These are phyloP conservation scores for Tachuris rubrigastra DNA, from an alignment of 2,113 vertebrate species.

Conservation along the genomic window DNA sequence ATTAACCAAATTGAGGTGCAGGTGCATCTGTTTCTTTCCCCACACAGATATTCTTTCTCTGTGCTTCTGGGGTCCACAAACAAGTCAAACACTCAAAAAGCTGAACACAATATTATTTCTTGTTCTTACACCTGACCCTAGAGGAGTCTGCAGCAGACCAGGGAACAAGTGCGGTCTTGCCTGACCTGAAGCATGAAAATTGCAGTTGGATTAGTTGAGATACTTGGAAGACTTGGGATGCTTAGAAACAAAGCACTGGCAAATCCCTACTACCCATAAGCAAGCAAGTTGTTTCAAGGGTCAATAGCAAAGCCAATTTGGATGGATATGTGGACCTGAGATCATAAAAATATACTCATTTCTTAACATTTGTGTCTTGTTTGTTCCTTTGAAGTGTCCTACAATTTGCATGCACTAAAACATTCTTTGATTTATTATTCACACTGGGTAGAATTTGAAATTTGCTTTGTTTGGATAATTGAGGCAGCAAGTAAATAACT, in stretches of 20 bases:
- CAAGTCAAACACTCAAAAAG: not conserved
- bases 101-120: not conserved
- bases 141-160: not conserved
- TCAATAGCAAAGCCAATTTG: not conserved
- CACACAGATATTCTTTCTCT: not conserved
- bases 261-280: not conserved
- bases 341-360: not conserved
- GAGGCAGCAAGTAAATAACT: not conserved
- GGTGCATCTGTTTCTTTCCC: not conserved
- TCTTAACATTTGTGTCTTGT: not conserved
- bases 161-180: not conserved
- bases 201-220: not conserved
- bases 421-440: not conserved
- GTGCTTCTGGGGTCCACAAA: not conserved
- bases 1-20: not conserved
- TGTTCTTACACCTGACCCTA: rapidly evolving
- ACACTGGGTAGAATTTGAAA: not conserved
- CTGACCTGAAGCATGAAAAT: not conserved
- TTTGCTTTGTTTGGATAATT: not conserved
- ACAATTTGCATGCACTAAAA: not conserved
- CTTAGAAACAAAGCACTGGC: not conserved
- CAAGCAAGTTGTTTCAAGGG: not conserved
- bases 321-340: not conserved
- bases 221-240: not conserved
- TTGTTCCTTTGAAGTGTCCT: not conserved